A percentile compares a stretch with the other conserved stretches of the same genome.
phyloP scores from a whole-genome alignment of 1,140 invertebrate species.

The Drosophila yakuba region DNA sequence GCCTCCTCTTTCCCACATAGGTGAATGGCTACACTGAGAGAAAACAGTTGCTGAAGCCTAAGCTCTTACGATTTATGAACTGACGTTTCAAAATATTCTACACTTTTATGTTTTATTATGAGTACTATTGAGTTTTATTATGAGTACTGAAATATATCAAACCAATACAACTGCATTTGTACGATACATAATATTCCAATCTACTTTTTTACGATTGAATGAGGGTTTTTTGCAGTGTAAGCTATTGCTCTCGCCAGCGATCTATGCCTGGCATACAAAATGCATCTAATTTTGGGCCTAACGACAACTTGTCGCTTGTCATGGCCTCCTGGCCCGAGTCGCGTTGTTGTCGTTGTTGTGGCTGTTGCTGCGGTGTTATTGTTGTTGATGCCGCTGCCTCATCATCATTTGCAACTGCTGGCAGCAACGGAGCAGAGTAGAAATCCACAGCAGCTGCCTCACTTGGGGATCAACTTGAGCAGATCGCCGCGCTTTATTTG shows the following conservation, averaged over 20 bases:
- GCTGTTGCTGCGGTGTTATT: slow-evolving; percentile 9
- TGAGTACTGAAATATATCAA: no score
- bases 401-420: slow-evolving; percentile 79
- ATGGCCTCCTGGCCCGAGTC: slow-evolving; percentile 50
- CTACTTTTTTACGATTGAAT: no score
- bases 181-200: no score
- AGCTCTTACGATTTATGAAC: no score
- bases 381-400: slow-evolving; percentile 52
- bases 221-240: slow-evolving; percentile 7
- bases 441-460: slow-evolving; percentile 52
- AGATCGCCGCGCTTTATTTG: slow-evolving; percentile 66
- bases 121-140: no score
- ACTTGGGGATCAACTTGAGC: slow-evolving; percentile 51
- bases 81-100: no score
- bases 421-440: slow-evolving; percentile 36
- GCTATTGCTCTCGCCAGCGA: slow-evolving; percentile 14
- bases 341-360: slow-evolving; percentile 1
- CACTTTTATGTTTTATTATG: no score
- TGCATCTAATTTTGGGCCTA: slow-evolving; percentile 81
- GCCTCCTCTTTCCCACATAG: slow-evolving; percentile 9
- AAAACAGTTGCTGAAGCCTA: neutral
- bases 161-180: no score
- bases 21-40: slow-evolving; percentile 17
- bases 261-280: slow-evolving; percentile 66
- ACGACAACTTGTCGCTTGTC: slow-evolving; percentile 80